Evolutionary conservation across 2,888 invertebrate genomes (phyloP), one percentile per base, ranked within the genome.

Genomic region (Reticulitermes lucifugus): DNA sequence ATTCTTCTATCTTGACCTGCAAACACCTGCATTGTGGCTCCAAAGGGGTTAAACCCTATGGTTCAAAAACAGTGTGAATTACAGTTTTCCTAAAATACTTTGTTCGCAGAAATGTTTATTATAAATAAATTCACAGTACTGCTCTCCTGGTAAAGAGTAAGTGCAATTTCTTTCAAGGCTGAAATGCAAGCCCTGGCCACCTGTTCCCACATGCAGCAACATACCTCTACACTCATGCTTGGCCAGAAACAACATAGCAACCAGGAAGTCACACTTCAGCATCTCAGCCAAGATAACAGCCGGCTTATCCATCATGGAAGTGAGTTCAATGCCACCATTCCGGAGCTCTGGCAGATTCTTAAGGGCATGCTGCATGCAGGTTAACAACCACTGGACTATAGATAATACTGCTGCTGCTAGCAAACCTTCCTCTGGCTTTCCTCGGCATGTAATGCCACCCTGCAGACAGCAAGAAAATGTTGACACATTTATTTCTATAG

Each of bases 401-500:
- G 96, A 95, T 25, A 97, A 93, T n/a, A 98, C 93, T 2, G 97
- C 95, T 84, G 95, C 94, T 0, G 97, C 96, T n/a, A 97, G 91
- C 25, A 96, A 93, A 88, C 96, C 95, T 90, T 98, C 98, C 89
- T 98, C 98, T 85, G 96, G 95, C 91, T 97, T 97, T 0, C 96
- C 96, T 87, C 96, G 93, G 89, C 94, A 95, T 0, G 94, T 94
- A 84, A 94, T 93, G 18, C 93, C 93, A 35, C 91, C 90, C 89
- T 92, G 88, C 85, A 86, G 86, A 65, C n/a, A 65, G n/a, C 25
- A 65, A 55, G 55, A 55, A 18, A 55, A 55, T 55, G 14, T 35
- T 35, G 14, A 14, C 18, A 55, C 14, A 18, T 18, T 12, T 46
- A 46, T 46, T 46, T 12, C 46, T 12, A 46, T 12, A 46, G 9